Base-by-base conservation (phyloP, 2,797 vertebrate genomes). In the Peromyscus nudipes region DNA sequence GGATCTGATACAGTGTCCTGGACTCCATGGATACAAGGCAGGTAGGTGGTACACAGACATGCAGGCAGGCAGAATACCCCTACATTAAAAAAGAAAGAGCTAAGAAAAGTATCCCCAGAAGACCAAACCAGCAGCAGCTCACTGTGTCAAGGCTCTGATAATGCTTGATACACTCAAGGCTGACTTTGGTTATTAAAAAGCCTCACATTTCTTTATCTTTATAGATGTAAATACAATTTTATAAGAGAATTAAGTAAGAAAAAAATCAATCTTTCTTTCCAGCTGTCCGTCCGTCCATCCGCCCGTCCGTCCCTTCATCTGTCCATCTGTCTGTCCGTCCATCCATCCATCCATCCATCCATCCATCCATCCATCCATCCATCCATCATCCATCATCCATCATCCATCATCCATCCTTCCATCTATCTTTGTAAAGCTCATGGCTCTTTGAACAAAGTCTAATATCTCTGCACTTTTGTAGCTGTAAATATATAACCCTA, bases 371-470 rank as follows among this genome's bases (percentile, higher is more conserved):
- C 46, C 49, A 49, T 12, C 49, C 52, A 52, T 52, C 49, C 31
- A 65, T 9, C 29, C 12, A 65, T 27, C 64, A 14, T 3, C 52
- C 19, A n/a, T 40, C 49, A 52, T 13, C 49, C 52, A 52, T 52
- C 49, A 65, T 9, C 29, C 12, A 65, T 27, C 64, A 14, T 3
- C 52, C 19, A n/a, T 57, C 2, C 11, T 27, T 57, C 55, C 49
- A 55, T 52, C 23, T 37, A 46, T n/a, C 37, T 16, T 75, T 84
- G 21, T 37, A 84, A 92, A 92, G 52, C 76, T 81, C 67, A 31
- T 14, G 55, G 88, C 57, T 96, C 40, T 93, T 90, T 80, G 67
- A 89, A 83, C 31, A 79, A 94, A 96, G 31, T 55, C 49, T 87
- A n/a, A 40, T 57, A 81, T 91, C 11, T 80, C 55, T 83, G 34